Base-by-base conservation (phyloP, 2,888 invertebrate species). In the Choristoneura rosaceana region DNA sequence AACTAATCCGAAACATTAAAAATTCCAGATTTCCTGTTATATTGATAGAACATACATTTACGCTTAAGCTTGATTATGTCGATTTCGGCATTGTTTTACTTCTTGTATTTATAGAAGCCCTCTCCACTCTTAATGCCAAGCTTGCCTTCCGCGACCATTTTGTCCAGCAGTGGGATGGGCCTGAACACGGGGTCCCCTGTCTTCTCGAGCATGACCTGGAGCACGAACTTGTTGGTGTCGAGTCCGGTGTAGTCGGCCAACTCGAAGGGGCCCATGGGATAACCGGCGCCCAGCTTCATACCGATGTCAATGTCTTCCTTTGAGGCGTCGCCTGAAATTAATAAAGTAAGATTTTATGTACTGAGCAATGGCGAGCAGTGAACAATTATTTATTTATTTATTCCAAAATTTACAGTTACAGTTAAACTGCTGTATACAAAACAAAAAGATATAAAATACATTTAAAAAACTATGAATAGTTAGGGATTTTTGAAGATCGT, bases 191-290 rank as follows among this genome's bases (percentile, higher is more conserved):
- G 96, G 75, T 90, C 76, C 0, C 84, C 83, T 0, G 93, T 92
- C 83, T 96, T 95, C 80, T 97, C 94, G 78, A 95, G 95, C 97
- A 98, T 97, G 12, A 97, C 97, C 80, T 96, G 96, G n/a, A 97
- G 83, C 74, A 96, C 97, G 78, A 95, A 96, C 82, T 96, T 95
- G 76, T 95, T 96, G 0, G 97, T 98, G 85, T 98, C 98, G 2
- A 97, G 93, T 0, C 98, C 98, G 0, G 97, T 97, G 89, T 97
- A 98, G 91, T 98, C 98, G 0, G 96, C 94, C 52, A 98, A 88
- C 87, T 98, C 98, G 79, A 98, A 95, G 0, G 98, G 98, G 0
- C 98, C 98, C 98, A 98, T 98, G 0, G 98, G 98, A 89, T 97
- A 96, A 0, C 97, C 97, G 4, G 97, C 97, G n/a, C 98, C 98